Percentiles rank a stretch among this genome's conserved stretches.
Conservation (phyloP, 2,797 vertebrate species). For the Pipistrellus kuhlii region DNA sequence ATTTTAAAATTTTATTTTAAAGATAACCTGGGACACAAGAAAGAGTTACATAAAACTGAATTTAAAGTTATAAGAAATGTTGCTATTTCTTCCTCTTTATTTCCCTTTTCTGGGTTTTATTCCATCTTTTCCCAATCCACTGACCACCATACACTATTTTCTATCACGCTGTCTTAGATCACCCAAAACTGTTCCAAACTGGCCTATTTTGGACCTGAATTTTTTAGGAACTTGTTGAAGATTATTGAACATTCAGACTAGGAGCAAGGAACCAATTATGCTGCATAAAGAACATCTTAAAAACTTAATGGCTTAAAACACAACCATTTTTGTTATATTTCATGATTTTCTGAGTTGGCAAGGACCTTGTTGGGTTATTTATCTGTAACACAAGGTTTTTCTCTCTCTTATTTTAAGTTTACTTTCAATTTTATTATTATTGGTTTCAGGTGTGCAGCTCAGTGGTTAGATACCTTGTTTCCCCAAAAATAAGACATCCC, state of each 20-base stretch:
- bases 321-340: slow-evolving; percentile 7
- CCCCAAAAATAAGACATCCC: too few relatives aligned
- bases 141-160: not conserved
- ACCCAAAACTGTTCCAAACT: not conserved
- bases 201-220: not conserved
- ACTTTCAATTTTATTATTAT: not conserved
- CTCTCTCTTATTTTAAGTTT: not conserved
- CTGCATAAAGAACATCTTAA: not conserved
- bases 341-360: not conserved
- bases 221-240: slow-evolving; percentile 14
- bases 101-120: slow-evolving; percentile 1
- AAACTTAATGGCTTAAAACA: not conserved
- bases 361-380: not conserved
- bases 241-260: slow-evolving; percentile 42
- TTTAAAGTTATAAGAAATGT: not conserved
- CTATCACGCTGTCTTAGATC: not conserved
- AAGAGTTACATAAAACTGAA: not conserved
- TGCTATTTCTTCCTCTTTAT: not conserved
- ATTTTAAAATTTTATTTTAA: slow-evolving; percentile 39
- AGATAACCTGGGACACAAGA: not conserved
- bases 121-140: not conserved
- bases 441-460: not conserved
- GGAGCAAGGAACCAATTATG: not conserved
- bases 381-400: not conserved
- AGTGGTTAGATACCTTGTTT: not conserved